Evolutionary conservation across 2,797 vertebrate species (phyloP).

Genomic region (Falco rusticolus): DNA sequence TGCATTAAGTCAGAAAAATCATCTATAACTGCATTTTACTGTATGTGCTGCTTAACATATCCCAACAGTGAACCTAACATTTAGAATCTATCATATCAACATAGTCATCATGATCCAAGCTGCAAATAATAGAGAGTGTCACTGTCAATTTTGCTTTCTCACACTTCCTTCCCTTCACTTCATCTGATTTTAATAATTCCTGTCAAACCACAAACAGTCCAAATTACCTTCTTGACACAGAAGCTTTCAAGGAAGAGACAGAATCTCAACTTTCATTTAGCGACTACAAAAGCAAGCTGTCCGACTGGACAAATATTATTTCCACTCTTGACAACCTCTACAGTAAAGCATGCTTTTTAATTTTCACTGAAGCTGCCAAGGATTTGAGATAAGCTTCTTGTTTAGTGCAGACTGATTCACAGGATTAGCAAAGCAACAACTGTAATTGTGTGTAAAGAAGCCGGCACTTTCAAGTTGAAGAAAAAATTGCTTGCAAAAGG

Average conservation of each 20-base stretch:
- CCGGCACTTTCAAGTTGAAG: constrained; percentile 55
- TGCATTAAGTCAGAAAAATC: constrained; percentile 66
- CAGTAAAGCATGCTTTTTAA: constrained; percentile 92
- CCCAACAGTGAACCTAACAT: constrained; percentile 83
- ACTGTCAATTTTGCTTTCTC: constrained; percentile 96
- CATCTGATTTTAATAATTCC: constrained; percentile 99
- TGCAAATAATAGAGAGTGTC: constrained; percentile 96
- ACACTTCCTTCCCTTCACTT: constrained; percentile 88
- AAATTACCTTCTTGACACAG: constrained; percentile 91
- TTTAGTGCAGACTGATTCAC: constrained; percentile 80
- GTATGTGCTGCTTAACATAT: constrained; percentile 81
- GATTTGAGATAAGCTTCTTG: constrained; percentile 80
- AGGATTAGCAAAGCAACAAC: constrained; percentile 84
- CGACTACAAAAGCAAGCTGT: constrained; percentile 95
- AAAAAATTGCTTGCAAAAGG: constrained; percentile 15
- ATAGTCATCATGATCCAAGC: constrained; percentile 93
- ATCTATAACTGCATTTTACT: constrained; percentile 67
- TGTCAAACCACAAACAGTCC: constrained; percentile 97
- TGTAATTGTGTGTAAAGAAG: constrained; percentile 80
- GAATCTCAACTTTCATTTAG: constrained; percentile 99
- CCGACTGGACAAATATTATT: constrained; percentile 99
- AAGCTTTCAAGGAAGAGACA: constrained; percentile 88
- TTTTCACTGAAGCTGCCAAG: constrained; percentile 86
- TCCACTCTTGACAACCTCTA: constrained; percentile 92
- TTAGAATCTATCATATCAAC: constrained; percentile 86